Base-by-base conservation (phyloP, 2,113 vertebrate species). In the Ophiodon elongatus region DNA sequence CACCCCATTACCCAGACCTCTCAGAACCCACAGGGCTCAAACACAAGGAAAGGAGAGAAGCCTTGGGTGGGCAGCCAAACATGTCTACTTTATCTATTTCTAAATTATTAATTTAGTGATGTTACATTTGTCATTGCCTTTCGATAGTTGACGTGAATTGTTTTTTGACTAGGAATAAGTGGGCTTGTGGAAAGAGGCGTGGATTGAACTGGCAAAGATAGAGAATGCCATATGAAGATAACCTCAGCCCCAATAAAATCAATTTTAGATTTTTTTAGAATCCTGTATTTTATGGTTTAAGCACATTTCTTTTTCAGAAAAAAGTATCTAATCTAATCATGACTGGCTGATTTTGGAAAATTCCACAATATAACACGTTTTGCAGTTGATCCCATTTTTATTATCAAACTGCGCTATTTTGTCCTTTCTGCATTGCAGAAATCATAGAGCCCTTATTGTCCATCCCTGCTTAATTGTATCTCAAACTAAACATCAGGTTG, bases 51-150 rank as follows among this genome's bases (percentile, higher is more conserved):
- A 17, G 29, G 29, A 52, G 31, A 67, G 11, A 56, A 45, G 43
- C 69, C 37, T 65, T 19, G 77, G 77, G 76, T n/a, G 39, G 54
- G 75, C 72, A 73, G 62, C 6, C 45, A 81, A 88, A 82, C 82
- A 75, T 85, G 56, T 83, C 66, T 72, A 27, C 87, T 88, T 88
- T 82, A 82, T 94, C 85, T 76, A 71, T 90, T 91, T 91, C 63
- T 80, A 85, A 92, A 94, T 94, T 50, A 92, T 80, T 93, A 56
- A 88, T 94, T 93, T 88, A 80, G 81, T 77, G 54, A 45, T 21
- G n/a, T 85, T 21, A 90, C 74, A 29, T 62, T 60, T 35, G 74
- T 84, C 83, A 80, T 83, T n/a, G 52, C 54, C 66, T 81, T 92
- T 90, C 52, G 77, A 45, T 68, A 85, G 87, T 85, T 75, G 80